Conservation (phyloP, 2,888 invertebrate species). For the Amiota mariae region DNA sequence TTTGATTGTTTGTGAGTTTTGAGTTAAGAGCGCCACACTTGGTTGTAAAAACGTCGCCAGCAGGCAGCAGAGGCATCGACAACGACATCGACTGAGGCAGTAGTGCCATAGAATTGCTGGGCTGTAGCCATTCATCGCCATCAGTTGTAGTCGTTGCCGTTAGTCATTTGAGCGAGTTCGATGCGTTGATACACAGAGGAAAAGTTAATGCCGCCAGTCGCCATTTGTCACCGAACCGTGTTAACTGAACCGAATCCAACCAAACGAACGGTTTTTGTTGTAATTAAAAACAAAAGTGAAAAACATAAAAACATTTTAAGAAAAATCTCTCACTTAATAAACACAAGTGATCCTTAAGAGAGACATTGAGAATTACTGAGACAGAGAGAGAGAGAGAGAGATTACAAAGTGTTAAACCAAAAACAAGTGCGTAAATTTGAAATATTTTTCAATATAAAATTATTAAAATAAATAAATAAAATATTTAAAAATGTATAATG, state of each 20-base stretch:
- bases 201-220: conserved; percentile 16
- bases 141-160: conserved; percentile 44
- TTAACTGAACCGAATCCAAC: background rate
- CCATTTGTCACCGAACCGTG: background rate
- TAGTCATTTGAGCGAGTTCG: conserved; percentile 66
- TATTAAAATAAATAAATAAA: background rate
- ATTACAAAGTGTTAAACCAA: background rate
- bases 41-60: background rate
- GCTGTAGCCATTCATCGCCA: conserved; percentile 61
- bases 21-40: conserved; percentile 8
- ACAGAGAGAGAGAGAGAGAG: background rate
- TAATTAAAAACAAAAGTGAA: background rate
- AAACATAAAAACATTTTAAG: background rate
- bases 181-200: conserved; percentile 49
- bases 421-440: conserved; percentile 17
- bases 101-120: conserved; percentile 22
- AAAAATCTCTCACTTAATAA: background rate
- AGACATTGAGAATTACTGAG: background rate
- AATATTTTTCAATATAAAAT: background rate
- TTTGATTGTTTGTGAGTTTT: conserved; percentile 14
- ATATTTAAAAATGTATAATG: background rate
- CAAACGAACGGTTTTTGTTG: background rate
- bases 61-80: conserved; percentile 10
- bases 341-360: conserved; percentile 1
- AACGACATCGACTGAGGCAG: background rate